These are phyloP conservation scores for Hydrocynus forskahlii DNA, from an alignment of 2,797 vertebrate genomes.

Conservation along the genomic window DNA sequence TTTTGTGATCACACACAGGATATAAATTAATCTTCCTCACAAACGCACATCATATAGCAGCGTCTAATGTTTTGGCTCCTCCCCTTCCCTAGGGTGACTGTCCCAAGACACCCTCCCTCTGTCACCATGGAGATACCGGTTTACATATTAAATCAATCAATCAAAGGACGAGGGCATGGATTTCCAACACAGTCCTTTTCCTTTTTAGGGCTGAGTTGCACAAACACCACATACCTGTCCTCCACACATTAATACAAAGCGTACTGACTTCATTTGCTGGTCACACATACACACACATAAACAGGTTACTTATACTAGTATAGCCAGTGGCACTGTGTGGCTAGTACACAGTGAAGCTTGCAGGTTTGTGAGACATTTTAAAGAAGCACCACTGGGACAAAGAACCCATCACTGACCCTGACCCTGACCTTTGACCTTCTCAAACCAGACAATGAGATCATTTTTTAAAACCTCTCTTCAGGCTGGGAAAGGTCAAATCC, in stretches of 20 bases:
- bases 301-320: too few relatives aligned
- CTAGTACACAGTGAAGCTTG: background rate
- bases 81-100: conserved; percentile 4
- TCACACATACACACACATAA: background rate
- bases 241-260: too few relatives aligned
- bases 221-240: background rate
- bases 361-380: background rate
- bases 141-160: conserved; percentile 78
- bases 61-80: background rate
- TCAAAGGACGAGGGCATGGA: conserved; percentile 61
- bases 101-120: conserved; percentile 7
- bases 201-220: conserved; percentile 4
- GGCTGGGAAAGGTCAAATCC: background rate
- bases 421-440: conserved; percentile 31
- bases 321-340: too few relatives aligned
- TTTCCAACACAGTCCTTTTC: conserved; percentile 14
- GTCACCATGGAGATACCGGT: conserved; percentile 61
- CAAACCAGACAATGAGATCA: background rate
- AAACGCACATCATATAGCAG: background rate
- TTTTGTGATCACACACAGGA: background rate
- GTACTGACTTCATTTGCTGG: too few relatives aligned
- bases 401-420: conserved; percentile 12
- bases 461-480: background rate
- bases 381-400: background rate
- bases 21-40: background rate